Conservation (phyloP, 2,888 invertebrate genomes). For the Ganaspis brasiliensis region DNA sequence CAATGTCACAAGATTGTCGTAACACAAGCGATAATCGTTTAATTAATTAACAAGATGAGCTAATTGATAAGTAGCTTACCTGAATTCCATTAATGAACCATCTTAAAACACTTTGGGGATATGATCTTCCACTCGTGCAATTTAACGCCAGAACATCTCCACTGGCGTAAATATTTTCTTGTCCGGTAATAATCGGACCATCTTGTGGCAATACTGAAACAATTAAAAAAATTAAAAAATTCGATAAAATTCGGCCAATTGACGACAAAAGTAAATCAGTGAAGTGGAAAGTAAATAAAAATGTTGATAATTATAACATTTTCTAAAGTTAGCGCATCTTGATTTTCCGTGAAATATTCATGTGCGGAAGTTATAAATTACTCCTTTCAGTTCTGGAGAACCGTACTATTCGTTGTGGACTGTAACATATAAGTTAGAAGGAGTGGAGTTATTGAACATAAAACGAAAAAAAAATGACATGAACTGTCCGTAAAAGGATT, state of each 20-base stretch:
- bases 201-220: constrained; percentile 79
- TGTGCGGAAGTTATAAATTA: constrained; percentile 20
- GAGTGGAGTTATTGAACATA: not conserved
- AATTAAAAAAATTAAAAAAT: not conserved
- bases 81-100: constrained; percentile 82
- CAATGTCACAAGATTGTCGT: too few relatives aligned
- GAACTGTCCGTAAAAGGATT: constrained; percentile 13
- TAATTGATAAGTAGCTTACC: constrained; percentile 71
- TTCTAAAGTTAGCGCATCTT: not conserved
- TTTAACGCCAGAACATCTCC: constrained; percentile 82
- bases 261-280: not conserved
- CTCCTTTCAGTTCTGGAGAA: constrained; percentile 15
- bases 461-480: not conserved
- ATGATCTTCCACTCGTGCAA: constrained; percentile 82
- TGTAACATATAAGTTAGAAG: constrained; percentile 13
- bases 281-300: not conserved
- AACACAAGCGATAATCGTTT: not conserved
- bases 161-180: constrained; percentile 81
- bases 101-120: constrained; percentile 80
- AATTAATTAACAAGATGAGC: not conserved
- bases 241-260: too few relatives aligned
- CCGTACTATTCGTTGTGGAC: constrained; percentile 2
- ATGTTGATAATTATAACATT: not conserved
- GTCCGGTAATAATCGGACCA: constrained; percentile 81
- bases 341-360: constrained; percentile 28